A percentile compares a stretch with the other conserved stretches of the same genome.
phyloP scores from a whole-genome alignment of 2,888 invertebrate genomes.

The Ormyrus pomaceus region DNA sequence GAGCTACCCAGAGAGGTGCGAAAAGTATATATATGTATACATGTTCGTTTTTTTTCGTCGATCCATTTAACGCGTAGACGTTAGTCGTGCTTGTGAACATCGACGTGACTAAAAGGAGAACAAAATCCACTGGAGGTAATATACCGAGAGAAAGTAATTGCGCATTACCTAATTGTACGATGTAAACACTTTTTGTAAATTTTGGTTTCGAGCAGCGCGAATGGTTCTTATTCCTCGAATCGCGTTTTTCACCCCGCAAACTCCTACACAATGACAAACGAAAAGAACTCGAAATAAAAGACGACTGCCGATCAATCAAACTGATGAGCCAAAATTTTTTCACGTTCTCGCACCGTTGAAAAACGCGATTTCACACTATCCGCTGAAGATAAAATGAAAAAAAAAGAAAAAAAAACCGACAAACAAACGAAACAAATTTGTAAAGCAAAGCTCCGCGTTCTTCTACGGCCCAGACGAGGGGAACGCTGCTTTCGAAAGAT shows the following conservation, averaged over 20 bases:
- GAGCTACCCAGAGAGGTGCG: no score
- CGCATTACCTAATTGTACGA: not conserved
- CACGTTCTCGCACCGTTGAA: constrained; percentile 13
- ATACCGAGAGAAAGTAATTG: constrained; percentile 25
- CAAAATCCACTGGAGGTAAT: no score
- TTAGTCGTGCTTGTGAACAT: constrained; percentile 35
- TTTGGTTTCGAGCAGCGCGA: constrained; percentile 18
- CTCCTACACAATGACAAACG: not conserved
- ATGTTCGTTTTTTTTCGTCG: no score
- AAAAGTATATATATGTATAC: no score
- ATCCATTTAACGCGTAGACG: constrained; percentile 5
- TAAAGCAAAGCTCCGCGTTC: no score
- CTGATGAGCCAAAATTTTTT: constrained; percentile 45
- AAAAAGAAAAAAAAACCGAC: no score
- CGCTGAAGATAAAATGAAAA: no score
- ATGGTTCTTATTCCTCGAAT: constrained; percentile 13
- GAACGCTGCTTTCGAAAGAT: no score
- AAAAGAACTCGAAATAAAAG: constrained; percentile 2
- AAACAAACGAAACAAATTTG: no score
- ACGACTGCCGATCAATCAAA: constrained; percentile 54
- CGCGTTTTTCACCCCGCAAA: constrained; percentile 24
- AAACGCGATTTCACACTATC: constrained; percentile 37
- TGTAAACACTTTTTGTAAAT: not conserved
- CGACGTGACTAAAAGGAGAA: constrained; percentile 2
- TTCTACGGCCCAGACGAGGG: no score